These are phyloP conservation scores for Boulengeromyrus knoepffleri DNA, from an alignment of 2,113 vertebrate genomes.

Conservation along the genomic window DNA sequence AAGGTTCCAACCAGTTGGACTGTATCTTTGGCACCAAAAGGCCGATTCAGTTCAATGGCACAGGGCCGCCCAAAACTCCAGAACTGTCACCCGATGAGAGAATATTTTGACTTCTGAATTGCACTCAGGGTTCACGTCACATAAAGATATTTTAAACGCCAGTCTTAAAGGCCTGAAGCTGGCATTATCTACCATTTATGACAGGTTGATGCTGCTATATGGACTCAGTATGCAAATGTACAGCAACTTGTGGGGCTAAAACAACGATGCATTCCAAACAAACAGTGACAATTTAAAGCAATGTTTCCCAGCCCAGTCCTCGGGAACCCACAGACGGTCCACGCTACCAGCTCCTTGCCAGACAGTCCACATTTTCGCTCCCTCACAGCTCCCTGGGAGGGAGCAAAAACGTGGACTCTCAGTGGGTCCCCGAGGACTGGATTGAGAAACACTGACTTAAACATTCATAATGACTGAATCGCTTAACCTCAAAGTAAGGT, in stretches of 20 bases:
- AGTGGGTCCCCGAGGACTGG: not conserved
- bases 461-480: not conserved
- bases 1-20: not conserved
- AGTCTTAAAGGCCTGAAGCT: not conserved
- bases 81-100: not conserved
- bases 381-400: not conserved
- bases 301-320: not conserved
- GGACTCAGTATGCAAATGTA: not conserved
- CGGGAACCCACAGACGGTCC: not conserved
- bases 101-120: not conserved
- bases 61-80: not conserved
- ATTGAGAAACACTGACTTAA: not conserved
- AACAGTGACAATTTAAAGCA: not conserved
- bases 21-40: not conserved
- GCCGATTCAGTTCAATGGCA: not conserved
- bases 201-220: not conserved
- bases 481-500: not conserved
- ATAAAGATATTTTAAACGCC: not conserved
- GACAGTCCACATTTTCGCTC: not conserved
- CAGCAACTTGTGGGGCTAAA: not conserved
- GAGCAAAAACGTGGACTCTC: not conserved
- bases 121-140: not conserved
- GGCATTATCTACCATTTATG: not conserved
- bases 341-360: not conserved
- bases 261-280: not conserved